Conservation (phyloP, 2,113 vertebrate genomes). For the Neodontobutis hainanensis region DNA sequence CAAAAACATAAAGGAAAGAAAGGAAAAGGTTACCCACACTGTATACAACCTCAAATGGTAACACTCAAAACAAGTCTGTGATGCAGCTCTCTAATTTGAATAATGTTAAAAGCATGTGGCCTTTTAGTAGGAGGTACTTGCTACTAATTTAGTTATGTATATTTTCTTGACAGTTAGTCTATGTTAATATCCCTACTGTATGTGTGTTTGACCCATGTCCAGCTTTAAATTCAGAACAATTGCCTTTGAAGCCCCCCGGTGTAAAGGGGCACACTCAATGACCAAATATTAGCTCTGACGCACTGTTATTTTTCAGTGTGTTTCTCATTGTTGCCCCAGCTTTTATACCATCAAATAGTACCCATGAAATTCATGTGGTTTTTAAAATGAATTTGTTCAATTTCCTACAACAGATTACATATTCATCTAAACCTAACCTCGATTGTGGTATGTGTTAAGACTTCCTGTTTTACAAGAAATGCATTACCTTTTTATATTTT, state of each 20-base stretch:
- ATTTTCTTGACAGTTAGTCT: not conserved
- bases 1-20: not conserved
- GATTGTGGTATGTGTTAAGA: not conserved
- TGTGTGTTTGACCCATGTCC: not conserved
- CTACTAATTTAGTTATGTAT: not conserved
- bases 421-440: not conserved
- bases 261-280: not conserved
- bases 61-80: too few species aligned
- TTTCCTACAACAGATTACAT: too few species aligned
- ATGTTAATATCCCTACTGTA: constrained; percentile 12
- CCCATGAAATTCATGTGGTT: not conserved
- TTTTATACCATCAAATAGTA: too few species aligned
- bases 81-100: not conserved
- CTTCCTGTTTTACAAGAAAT: not conserved
- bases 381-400: not conserved
- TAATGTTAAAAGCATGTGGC: not conserved
- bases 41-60: too few species aligned
- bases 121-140: not conserved
- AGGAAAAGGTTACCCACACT: not conserved
- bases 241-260: not conserved
- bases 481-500: not conserved
- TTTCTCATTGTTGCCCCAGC: too few species aligned
- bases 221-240: not conserved
- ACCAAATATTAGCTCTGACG: not conserved
- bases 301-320: not conserved